Percentiles rank a stretch among this genome's conserved stretches.
phyloP scores from a whole-genome alignment of 2,113 vertebrate species.

The Daphoenositta chrysoptera region DNA sequence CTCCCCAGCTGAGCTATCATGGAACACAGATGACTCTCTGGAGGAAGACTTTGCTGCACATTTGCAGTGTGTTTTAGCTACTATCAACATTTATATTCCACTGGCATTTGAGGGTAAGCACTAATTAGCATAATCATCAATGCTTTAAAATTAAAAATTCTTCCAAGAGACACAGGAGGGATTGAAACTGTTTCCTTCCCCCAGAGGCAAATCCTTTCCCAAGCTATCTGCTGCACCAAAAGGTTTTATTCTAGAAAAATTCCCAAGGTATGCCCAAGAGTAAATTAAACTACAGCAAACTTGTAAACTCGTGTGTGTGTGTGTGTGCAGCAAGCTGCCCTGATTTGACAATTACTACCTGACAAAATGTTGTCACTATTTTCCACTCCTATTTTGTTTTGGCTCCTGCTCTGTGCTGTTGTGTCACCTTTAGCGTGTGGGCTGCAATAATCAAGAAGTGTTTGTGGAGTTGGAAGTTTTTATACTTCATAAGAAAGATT shows the following conservation, averaged over 20 bases:
- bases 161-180: neutral
- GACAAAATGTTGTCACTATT: neutral
- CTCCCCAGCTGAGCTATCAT: slow-evolving; percentile 29
- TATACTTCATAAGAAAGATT: neutral
- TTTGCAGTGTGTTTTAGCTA: slow-evolving; percentile 48
- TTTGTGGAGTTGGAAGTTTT: neutral
- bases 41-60: neutral
- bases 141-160: slow-evolving; percentile 41
- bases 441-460: neutral
- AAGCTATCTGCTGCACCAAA: neutral
- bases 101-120: slow-evolving; percentile 41
- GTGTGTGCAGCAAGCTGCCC: neutral
- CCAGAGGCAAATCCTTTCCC: neutral
- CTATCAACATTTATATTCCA: slow-evolving; percentile 50
- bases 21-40: neutral
- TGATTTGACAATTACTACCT: neutral
- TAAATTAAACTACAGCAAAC: neutral
- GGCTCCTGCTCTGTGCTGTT: neutral
- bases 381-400: neutral
- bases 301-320: neutral
- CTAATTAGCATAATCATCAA: slow-evolving; percentile 43
- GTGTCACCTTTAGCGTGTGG: neutral
- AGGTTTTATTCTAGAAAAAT: slow-evolving; percentile 10
- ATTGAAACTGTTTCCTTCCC: neutral
- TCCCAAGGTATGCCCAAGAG: neutral